These are phyloP conservation scores for Trididemnum nubilum DNA, from an alignment of 23 tunicate species.

Conservation along the genomic window DNA sequence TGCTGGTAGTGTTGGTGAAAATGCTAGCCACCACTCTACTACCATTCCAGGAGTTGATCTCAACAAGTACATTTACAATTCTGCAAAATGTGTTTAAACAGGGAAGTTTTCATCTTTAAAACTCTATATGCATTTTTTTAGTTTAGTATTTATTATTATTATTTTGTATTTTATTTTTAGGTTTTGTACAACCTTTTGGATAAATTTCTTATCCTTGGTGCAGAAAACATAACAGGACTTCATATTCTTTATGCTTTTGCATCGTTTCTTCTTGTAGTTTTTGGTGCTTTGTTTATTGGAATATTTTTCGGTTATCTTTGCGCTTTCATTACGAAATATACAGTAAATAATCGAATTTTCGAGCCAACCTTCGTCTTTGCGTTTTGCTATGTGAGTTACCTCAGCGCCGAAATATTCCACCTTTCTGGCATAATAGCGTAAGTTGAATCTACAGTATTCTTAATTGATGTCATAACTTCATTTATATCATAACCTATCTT, in stretches of 20 bases:
- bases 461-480: neutral
- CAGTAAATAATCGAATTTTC: slow-evolving; percentile 73
- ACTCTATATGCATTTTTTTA: too few relatives aligned
- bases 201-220: slow-evolving; percentile 69
- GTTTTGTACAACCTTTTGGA: slow-evolving; percentile 81
- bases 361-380: slow-evolving; percentile 98
- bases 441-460: slow-evolving; percentile 32
- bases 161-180: slow-evolving; percentile 52
- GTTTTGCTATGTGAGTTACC: slow-evolving; percentile 85
- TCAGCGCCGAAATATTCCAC: slow-evolving; percentile 91
- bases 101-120: too few relatives aligned
- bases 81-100: too few relatives aligned
- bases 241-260: slow-evolving; percentile 63
- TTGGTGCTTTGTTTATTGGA: slow-evolving; percentile 89
- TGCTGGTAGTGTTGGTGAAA: too few relatives aligned
- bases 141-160: too few relatives aligned
- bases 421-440: slow-evolving; percentile 96
- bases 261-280: slow-evolving; percentile 86
- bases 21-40: too few relatives aligned
- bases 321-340: slow-evolving; percentile 94
- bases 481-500: too few relatives aligned
- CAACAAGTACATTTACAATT: too few relatives aligned
- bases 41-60: too few relatives aligned
- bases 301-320: slow-evolving; percentile 85
- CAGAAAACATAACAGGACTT: slow-evolving; percentile 43